Conservation (phyloP, 35 echinoderm and acorn worm genomes). For the Hemicentrotus pulcherrimus region DNA sequence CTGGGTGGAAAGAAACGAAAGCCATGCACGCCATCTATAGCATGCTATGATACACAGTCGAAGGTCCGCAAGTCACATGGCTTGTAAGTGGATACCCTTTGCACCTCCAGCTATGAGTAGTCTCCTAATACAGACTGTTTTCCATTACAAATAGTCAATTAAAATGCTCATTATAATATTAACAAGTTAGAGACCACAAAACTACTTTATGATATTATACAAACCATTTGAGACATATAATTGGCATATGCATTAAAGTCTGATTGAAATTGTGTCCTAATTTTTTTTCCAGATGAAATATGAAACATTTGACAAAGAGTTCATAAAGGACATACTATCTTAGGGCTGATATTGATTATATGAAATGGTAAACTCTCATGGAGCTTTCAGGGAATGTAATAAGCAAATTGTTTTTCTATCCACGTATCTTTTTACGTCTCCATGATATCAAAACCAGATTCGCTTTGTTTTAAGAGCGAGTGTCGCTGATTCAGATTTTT, state of each 20-base stretch:
- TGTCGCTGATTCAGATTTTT: background rate
- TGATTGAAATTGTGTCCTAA: background rate
- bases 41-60: background rate
- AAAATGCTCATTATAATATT: background rate
- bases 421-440: background rate
- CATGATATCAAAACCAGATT: background rate
- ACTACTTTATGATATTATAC: background rate
- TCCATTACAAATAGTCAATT: background rate
- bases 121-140: background rate
- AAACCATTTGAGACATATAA: background rate
- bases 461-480: background rate
- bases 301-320: background rate
- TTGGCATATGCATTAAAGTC: background rate
- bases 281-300: background rate
- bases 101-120: background rate
- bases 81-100: background rate
- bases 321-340: background rate
- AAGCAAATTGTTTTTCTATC: constrained; percentile 19
- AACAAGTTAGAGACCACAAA: background rate
- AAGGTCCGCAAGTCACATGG: background rate
- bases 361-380: background rate
- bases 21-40: background rate
- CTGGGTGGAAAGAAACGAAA: background rate
- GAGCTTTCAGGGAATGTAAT: background rate
- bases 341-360: background rate